Evolutionary conservation across 2,797 vertebrate species (phyloP), one percentile per base, ranked within the genome.

Genomic region (Champsocephalus esox): DNA sequence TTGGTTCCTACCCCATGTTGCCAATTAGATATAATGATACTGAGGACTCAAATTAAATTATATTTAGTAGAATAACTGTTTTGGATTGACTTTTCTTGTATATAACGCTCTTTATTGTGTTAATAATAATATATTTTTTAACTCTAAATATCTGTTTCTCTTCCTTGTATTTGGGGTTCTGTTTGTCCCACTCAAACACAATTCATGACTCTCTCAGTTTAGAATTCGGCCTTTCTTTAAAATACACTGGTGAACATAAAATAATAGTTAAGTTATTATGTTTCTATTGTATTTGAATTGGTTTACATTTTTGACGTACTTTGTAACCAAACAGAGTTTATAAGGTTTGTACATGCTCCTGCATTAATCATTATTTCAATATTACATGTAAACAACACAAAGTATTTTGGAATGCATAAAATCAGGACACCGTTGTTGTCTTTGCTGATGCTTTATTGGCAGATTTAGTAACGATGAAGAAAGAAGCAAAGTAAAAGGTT

Each of bases 401-500:
- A 34, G 2, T 14, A 19, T 43, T 17, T 32, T 19, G 24, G 5
- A 16, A 17, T 5, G 16, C 2, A 75, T 55, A 2, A 41, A 65
- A 43, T 61, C 12, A 32, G 19, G 21, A 66, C 44, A 62, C 19
- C 5, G 2, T 4, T 43, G 19, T 57, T 70, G 72, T 62, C 71
- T 79, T 79, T 74, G 49, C 24, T 5, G 43, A 65, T 74, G 66
- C 66, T 79, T 79, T 79, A 74, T 51, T 79, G 24, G 38, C 24
- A 34, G 55, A 58, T 19, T 58, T n/a, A 10, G 32, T 48, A 48
- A 56, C 6, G 21, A 32, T 34, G 8, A 51, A 50, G 32, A 58
- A 73, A 38, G 9, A 64, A 58, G 45, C 28, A 34, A 48, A 28
- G 46, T 9, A 28, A 59, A 64, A 51, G 9, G 16, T 3, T 56